A percentile compares a stretch with the other conserved stretches of the same genome.
Evolutionary conservation across 2,797 vertebrate species (phyloP).

Genomic region (Tenualosa thibaudeaui): DNA sequence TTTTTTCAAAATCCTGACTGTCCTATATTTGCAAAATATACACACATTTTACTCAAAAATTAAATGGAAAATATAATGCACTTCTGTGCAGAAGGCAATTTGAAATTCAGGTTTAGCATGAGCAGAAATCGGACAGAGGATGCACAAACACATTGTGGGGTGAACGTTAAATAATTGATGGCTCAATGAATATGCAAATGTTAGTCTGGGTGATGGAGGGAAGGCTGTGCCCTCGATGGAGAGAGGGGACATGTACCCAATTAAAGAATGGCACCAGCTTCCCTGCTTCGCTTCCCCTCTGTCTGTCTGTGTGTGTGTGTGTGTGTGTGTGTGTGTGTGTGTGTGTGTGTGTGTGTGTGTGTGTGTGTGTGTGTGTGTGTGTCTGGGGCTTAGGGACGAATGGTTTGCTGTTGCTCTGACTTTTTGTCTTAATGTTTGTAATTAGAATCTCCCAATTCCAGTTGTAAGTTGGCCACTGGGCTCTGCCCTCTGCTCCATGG

Average conservation of each 20-base stretch:
- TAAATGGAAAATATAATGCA: background rate
- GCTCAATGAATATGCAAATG: slow-evolving; percentile 83
- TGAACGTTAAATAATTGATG: slow-evolving; percentile 81
- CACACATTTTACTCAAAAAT: background rate
- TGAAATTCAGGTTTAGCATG: background rate
- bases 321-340: background rate
- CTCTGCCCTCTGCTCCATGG: background rate
- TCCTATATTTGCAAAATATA: background rate
- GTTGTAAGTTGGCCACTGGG: background rate
- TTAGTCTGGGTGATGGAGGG: slow-evolving; percentile 45
- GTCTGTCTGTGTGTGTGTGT: slow-evolving; percentile 2
- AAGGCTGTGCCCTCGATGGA: slow-evolving; percentile 24
- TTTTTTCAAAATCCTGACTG: background rate
- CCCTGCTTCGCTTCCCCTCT: background rate
- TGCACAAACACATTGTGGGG: slow-evolving; percentile 66
- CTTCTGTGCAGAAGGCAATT: background rate
- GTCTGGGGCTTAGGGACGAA: background rate
- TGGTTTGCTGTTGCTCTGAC: background rate
- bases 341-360: background rate
- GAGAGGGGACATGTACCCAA: slow-evolving; percentile 38
- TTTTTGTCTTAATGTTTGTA: background rate
- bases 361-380: background rate
- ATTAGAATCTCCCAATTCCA: background rate
- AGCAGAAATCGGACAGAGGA: slow-evolving; percentile 51
- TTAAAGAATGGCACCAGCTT: slow-evolving; percentile 27